These are phyloP conservation scores for Prosopocoilus inquinatus DNA, from an alignment of 2,888 invertebrate genomes.

Conservation along the genomic window DNA sequence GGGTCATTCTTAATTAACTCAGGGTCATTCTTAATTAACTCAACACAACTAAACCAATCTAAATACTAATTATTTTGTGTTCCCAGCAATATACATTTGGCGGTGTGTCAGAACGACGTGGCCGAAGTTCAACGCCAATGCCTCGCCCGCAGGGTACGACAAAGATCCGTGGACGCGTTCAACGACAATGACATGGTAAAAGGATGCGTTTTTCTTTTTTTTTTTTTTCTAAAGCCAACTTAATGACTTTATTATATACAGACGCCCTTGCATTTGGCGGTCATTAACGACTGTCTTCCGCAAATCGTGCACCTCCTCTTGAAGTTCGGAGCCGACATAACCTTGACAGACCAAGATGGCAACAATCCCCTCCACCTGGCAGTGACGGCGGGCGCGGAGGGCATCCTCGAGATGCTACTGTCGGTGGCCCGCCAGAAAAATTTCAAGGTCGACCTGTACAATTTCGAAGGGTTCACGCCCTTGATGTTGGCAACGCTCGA, in stretches of 20 bases:
- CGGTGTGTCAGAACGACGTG: constrained; percentile 7
- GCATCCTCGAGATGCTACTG: constrained; percentile 14
- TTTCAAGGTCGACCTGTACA: constrained; percentile 36
- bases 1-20: not conserved
- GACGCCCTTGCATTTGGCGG: constrained; percentile 49
- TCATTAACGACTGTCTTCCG: constrained; percentile 33
- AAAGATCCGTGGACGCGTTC: constrained; percentile 10
- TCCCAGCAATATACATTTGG: constrained; percentile 18
- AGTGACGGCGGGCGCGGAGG: constrained; percentile 35
- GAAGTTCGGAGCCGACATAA: constrained; percentile 44
- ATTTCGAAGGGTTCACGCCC: constrained; percentile 52
- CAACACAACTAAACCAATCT: not conserved
- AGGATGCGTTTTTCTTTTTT: not conserved
- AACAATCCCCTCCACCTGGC: constrained; percentile 45
- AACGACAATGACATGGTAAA: constrained; percentile 17
- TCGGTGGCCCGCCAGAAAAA: constrained; percentile 28
- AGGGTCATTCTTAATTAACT: too few species aligned
- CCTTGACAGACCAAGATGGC: constrained; percentile 41
- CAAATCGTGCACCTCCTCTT: constrained; percentile 39
- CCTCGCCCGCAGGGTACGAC: constrained; percentile 9
- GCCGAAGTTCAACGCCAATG: constrained; percentile 11
- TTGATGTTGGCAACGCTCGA: constrained; percentile 47
- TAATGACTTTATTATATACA: constrained; percentile 30
- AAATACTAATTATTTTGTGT: not conserved
- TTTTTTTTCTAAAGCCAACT: not conserved